Conservation (phyloP, 2,113 vertebrate genomes). For the Tonatia bakeri region DNA sequence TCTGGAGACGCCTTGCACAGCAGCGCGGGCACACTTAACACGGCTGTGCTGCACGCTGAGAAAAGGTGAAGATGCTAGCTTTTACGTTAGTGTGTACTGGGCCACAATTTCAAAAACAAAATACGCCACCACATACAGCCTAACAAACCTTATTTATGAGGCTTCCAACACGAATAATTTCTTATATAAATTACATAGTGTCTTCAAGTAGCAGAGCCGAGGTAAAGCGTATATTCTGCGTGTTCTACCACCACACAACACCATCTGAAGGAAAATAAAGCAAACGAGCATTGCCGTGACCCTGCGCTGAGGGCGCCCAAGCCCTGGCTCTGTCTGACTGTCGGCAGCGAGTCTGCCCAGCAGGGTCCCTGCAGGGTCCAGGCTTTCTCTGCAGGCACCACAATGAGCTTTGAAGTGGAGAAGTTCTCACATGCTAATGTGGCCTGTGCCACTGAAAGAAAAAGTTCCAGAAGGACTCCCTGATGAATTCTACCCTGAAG, state of each 20-base stretch:
- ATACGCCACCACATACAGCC: background rate
- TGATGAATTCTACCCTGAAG: background rate
- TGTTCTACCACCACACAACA: background rate
- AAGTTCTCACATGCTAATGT: background rate
- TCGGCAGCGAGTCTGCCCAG: too few species aligned
- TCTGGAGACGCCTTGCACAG: background rate
- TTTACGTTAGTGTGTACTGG: background rate
- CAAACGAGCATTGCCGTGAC: rapidly evolving
- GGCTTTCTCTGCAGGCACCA: too few species aligned
- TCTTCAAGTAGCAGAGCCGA: background rate
- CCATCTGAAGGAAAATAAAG: background rate
- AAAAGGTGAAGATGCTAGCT: background rate
- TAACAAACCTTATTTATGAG: background rate
- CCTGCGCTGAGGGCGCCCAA: rapidly evolving
- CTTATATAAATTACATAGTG: background rate
- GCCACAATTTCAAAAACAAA: background rate
- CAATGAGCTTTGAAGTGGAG: background rate
- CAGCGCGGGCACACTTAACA: background rate
- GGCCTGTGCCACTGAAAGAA: background rate
- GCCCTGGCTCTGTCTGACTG: background rate
- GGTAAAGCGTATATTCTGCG: background rate
- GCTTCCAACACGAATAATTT: background rate
- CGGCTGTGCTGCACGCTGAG: background rate
- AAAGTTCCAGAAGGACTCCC: background rate
- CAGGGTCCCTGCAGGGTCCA: too few species aligned